Evolutionary conservation across 2,113 vertebrate species (phyloP), one percentile per base, ranked within the genome.

Genomic region (Cryptomyrus ogoouensis): DNA sequence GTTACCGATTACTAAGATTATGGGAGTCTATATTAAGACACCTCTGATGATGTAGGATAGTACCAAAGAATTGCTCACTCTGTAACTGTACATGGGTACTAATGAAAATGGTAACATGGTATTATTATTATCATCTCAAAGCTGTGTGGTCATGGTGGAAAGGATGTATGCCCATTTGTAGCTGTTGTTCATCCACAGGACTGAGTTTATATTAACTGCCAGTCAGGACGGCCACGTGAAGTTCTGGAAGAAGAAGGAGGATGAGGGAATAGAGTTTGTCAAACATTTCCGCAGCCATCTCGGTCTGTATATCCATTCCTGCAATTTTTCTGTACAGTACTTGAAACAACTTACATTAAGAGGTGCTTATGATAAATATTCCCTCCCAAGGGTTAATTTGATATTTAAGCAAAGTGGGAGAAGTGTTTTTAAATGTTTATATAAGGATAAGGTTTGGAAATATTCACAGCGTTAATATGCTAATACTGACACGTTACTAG

Each of bases 171-270:
- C 3, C 42, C 56, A 39, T 46, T 49, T 53, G 46, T 53, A 39
- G 24, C 52, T 85, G 42, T 17, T 9, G 42, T 56, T 62, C 24
- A 17, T 92, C 46, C 92, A 9, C 93, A 99, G 98, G 93, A 99
- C 98, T 90, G 98, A 99, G 94, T 99, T 99, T 92, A 93, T 99
- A 89, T 96, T 99, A 93, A 99, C 98, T 62, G 98, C 98, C 90
- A 99, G 98, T 94, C 98, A 99, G n/a, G 98, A 99, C 89, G 98
- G 98, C 13, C 98, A 99, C 80, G 96, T 99, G 74, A 99, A 99
- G 91, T 99, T 99, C 93, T 99, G 98, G 98, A 99, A 99, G 95
- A 97, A 97, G 93, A 99, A 97, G 91, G 96, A 99, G 92, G 97
- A 99, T 39, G 96, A 98, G 90, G 98, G 98, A 62, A 98, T 99